Evolutionary conservation across 2,888 invertebrate genomes (phyloP).

Genomic region (Lordiphosa fenestrarum): DNA sequence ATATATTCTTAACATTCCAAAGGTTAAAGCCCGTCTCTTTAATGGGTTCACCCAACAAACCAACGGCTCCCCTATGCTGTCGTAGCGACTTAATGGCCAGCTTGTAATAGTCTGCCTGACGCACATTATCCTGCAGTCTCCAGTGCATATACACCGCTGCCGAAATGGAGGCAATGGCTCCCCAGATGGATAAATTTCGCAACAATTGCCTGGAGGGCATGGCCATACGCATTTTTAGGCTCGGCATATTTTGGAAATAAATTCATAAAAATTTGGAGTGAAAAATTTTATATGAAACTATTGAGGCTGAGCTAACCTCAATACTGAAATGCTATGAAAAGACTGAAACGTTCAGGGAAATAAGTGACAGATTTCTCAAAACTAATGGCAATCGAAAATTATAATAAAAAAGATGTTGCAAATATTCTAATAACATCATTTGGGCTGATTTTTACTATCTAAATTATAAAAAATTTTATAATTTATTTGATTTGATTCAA

Average conservation of each 20-base stretch:
- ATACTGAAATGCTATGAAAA: no score
- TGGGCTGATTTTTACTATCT: no score
- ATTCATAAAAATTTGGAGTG: slow-evolving; percentile 1
- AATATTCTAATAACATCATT: no score
- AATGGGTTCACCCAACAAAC: slow-evolving; percentile 88
- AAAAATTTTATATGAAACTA: not conserved
- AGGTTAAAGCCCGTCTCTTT: slow-evolving; percentile 84
- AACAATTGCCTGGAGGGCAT: slow-evolving; percentile 82
- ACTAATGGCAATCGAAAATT: not conserved
- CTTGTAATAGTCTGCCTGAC: slow-evolving; percentile 84
- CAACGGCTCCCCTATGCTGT: slow-evolving; percentile 81
- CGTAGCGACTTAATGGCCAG: slow-evolving; percentile 83
- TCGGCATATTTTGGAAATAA: slow-evolving; percentile 26
- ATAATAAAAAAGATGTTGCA: no score
- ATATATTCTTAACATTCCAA: slow-evolving; percentile 81
- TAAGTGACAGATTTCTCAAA: slow-evolving; percentile 3
- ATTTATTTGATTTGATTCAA: no score
- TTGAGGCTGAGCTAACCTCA: no score
- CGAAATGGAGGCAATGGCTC: slow-evolving; percentile 82
- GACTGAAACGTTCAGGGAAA: no score
- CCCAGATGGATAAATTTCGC: slow-evolving; percentile 84
- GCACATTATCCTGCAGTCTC: slow-evolving; percentile 82
- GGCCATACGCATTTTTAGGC: slow-evolving; percentile 52
- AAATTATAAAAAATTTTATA: no score
- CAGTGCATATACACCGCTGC: slow-evolving; percentile 78